Evolutionary conservation across 2,888 invertebrate genomes (phyloP), one percentile per base, ranked within the genome.

Genomic region (Limnephilus auricula): DNA sequence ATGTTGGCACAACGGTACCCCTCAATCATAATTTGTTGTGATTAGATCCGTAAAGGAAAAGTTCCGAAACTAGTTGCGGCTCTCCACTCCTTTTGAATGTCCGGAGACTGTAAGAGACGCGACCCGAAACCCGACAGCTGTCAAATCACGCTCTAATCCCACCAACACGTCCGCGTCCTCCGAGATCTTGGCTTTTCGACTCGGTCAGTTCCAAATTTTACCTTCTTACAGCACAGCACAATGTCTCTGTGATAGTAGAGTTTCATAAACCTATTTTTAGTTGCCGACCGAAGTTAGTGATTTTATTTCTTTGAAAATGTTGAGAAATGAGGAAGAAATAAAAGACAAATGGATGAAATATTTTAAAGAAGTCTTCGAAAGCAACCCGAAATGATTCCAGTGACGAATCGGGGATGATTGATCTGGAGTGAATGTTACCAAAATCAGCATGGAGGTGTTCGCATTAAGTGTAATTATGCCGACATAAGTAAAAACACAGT

Each of bases 21-120:
- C 90, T 80, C 65, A 90, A 87, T 87, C 85, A 80, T 90, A 80
- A 90, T 90, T 90, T 90, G 90, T 90, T 90, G 80, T 90, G 90
- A 90, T 90, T 80, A 90, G 90, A 87, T 87, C 87, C 82, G 86
- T 30, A 30, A 34, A 65, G 86, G 86, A 87, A 87, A 31, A 87
- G 18, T 87, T 65, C 87, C 87, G 87, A 83, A 91, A 91, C 91
- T 84, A 80, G 90, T 91, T 91, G 78, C 89, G 83, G 78, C 82
- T 37, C 82, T 89, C 50, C 15, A 31, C 82, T 45, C 82, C 37
- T 31, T 80, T 50, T 15, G 25, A 31, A 79, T 87, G 45, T 79
- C 25, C 85, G 65, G 82, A 90, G 91, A 91, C 91, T 34, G 45
- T 89, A 45, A 82, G 45, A 90, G 87, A 45, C 25, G 65, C 34